phyloP scores from a whole-genome alignment of 2,888 invertebrate genomes.

The Apoda limacodes region DNA sequence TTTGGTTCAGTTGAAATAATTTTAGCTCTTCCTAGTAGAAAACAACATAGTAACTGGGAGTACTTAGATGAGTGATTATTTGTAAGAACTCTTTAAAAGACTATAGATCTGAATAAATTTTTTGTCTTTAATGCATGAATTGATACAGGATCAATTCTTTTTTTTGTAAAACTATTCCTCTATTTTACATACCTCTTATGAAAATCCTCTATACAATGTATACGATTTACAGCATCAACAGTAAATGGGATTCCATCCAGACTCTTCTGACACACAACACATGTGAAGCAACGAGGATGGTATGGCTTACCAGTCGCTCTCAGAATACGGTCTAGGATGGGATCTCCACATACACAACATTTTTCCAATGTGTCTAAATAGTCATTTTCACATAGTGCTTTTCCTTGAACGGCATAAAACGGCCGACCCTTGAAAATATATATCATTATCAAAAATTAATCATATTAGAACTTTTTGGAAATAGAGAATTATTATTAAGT shows the following conservation, averaged over 20 bases:
- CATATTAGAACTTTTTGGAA: no score
- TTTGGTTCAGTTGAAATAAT: no score
- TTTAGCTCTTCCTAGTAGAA: no score
- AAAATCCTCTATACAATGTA: slow-evolving; percentile 99
- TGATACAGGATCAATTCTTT: no score
- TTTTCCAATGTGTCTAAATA: slow-evolving; percentile 97
- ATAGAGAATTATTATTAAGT: no score
- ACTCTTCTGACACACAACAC: slow-evolving; percentile 94
- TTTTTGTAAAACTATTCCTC: no score
- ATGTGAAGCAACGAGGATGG: slow-evolving; percentile 97
- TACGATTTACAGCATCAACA: slow-evolving; percentile 96
- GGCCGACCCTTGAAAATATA: slow-evolving; percentile 95
- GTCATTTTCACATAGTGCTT: slow-evolving; percentile 95
- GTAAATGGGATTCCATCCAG: slow-evolving; percentile 99
- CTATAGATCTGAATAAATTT: no score
- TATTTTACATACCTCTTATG: slow-evolving; percentile 85
- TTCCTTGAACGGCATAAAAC: slow-evolving; percentile 94
- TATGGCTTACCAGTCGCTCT: slow-evolving; percentile 97
- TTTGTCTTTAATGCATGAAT: no score
- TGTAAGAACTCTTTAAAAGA: no score
- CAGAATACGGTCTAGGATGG: slow-evolving; percentile 94
- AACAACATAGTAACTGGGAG: no score
- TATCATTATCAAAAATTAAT: no score
- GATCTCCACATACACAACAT: slow-evolving; percentile 95
- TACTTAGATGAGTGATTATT: no score